phyloP scores from a whole-genome alignment of 2,888 invertebrate species.

The Lomographa bimaculata region DNA sequence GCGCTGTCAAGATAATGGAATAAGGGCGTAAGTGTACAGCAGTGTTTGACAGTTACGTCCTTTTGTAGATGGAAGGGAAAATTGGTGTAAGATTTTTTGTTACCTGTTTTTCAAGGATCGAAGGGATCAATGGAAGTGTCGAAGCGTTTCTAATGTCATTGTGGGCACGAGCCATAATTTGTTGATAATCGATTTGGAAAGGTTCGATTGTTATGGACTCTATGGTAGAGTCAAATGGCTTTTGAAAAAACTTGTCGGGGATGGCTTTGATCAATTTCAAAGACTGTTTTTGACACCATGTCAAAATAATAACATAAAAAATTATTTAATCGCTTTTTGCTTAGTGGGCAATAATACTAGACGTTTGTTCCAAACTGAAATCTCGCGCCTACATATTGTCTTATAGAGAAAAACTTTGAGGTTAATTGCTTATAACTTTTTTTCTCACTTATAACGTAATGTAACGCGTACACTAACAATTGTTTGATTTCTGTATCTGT shows the following conservation, averaged over 20 bases:
- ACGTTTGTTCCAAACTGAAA: too few species aligned
- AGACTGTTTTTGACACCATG: too few species aligned
- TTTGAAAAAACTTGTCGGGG: conserved; percentile 2
- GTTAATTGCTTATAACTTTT: too few species aligned
- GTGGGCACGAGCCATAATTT: conserved; percentile 41
- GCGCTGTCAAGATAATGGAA: not conserved
- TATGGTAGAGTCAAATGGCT: not conserved
- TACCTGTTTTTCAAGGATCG: conserved; percentile 33
- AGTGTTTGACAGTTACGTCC: conserved; percentile 14
- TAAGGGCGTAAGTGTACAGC: not conserved
- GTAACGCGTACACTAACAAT: too few species aligned
- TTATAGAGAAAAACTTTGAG: too few species aligned
- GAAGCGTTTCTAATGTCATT: conserved; percentile 31
- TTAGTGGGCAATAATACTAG: too few species aligned
- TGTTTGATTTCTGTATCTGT: too few species aligned
- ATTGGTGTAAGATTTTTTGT: conserved; percentile 25
- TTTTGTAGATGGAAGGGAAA: conserved; percentile 1
- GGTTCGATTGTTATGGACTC: conserved; percentile 22
- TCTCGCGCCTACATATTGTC: too few species aligned
- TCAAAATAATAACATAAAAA: too few species aligned
- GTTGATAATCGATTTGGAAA: conserved; percentile 14
- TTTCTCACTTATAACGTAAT: too few species aligned
- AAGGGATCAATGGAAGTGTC: conserved; percentile 45
- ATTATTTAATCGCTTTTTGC: too few species aligned
- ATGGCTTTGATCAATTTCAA: not conserved